Evolutionary conservation across 2,113 vertebrate genomes (phyloP).

Genomic region (Vimba vimba): DNA sequence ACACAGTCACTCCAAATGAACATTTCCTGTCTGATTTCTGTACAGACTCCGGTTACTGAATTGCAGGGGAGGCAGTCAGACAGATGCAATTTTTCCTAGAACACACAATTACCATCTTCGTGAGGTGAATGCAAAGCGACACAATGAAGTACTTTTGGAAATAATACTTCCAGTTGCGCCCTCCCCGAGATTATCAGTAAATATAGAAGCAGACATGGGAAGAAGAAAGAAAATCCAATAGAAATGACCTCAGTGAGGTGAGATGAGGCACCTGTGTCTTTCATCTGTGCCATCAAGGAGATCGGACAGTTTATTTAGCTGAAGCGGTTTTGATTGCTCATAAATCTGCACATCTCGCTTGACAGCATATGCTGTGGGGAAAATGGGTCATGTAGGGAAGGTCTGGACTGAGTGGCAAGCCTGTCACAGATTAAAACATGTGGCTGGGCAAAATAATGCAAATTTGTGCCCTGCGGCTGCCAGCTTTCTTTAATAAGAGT

Average conservation of each 20-base stretch:
- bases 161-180: conserved; percentile 15
- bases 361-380: conserved; percentile 15
- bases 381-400: conserved; percentile 26
- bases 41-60: conserved; percentile 49
- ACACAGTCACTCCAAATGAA: conserved; percentile 51
- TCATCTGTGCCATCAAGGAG: conserved; percentile 5
- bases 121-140: conserved; percentile 53
- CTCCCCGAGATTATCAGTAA: conserved; percentile 4
- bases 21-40: conserved; percentile 55
- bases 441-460: conserved; percentile 30
- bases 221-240: neutral
- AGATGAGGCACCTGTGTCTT: conserved; percentile 18
- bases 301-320: conserved; percentile 19
- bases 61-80: conserved; percentile 48
- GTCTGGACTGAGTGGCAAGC: conserved; percentile 29
- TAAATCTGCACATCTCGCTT: conserved; percentile 12
- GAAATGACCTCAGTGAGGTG: neutral
- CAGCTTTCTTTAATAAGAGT: conserved; percentile 28
- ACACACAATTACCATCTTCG: conserved; percentile 60
- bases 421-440: conserved; percentile 37
- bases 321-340: conserved; percentile 6
- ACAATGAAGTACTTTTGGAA: conserved; percentile 38
- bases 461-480: conserved; percentile 37
- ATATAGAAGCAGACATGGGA: conserved; percentile 3
- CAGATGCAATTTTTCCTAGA: conserved; percentile 54